Percentiles rank a stretch among this genome's conserved stretches.
Evolutionary conservation across 2,113 vertebrate species (phyloP).

Genomic region (Vulpes lagopus): DNA sequence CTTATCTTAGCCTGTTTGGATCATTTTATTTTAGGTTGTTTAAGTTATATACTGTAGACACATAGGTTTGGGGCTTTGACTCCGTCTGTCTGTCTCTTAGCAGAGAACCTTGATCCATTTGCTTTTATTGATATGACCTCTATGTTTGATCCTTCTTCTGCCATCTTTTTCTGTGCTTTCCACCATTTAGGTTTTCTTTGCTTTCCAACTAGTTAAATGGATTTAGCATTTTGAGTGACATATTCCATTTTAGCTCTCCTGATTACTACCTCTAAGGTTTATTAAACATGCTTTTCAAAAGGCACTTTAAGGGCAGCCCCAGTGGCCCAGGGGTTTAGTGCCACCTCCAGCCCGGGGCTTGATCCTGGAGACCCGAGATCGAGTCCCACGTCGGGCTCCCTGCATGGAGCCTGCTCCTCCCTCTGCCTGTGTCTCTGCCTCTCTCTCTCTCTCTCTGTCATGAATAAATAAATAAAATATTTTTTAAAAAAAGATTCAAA

Average conservation of each 20-base stretch:
- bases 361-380: too few species aligned
- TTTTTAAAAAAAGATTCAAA: neutral
- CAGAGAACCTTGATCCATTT: neutral
- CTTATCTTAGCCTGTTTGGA: neutral
- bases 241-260: neutral
- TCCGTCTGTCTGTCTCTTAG: neutral
- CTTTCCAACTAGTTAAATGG: conserved; percentile 27
- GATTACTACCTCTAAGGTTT: conserved; percentile 41
- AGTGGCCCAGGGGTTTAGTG: too few species aligned
- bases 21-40: conserved; percentile 5
- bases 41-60: neutral
- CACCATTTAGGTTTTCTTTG: conserved; percentile 47
- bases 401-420: too few species aligned
- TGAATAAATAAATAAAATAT: too few species aligned
- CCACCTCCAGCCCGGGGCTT: too few species aligned
- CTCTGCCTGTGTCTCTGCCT: too few species aligned
- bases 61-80: neutral
- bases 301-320: neutral
- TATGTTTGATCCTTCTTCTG: conserved; percentile 30
- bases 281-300: conserved; percentile 41
- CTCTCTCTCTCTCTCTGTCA: too few species aligned
- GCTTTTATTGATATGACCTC: conserved; percentile 17
- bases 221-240: conserved; percentile 33
- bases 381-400: too few species aligned
- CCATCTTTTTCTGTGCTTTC: conserved; percentile 12